Evolutionary conservation across 2,797 vertebrate species (phyloP), one percentile per base, ranked within the genome.

Genomic region (Phyllotis vaccarum): DNA sequence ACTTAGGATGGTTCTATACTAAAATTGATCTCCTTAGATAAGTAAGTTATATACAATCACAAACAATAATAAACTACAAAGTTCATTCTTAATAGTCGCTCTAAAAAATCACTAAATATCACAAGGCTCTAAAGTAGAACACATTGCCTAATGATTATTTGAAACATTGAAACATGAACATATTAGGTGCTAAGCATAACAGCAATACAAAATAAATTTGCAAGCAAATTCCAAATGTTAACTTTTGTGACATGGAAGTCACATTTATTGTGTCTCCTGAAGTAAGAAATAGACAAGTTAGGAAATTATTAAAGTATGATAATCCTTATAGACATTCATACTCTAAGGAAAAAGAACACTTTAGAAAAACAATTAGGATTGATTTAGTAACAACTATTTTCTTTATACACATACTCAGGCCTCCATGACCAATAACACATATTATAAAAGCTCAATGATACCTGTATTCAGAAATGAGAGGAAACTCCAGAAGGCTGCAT

Each of bases 61-160:
- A 86, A 40, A 88, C 22, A 92, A 22, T 80, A 40, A 58, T 24
- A n/a, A 58, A 81, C 11, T 54, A 83, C 94, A 31, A 43, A 66
- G n/a, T 76, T 90, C 16, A 58, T 3, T 91, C 17, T 80, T 29
- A 82, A 1, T 91, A 68, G 70, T 93, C 86, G 58, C 68, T 17
- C 37, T 94, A 92, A 85, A 92, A 85, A 90, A 86, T 21, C 4
- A 46, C 58, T 40, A 92, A 49, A 43, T 90, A 34, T 40, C 11
- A 82, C 74, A 43, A 78, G 72, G 54, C 54, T 93, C 78, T 90
- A 34, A 89, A 93, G 11, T 56, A 60, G 10, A 90, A 78, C 80
- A 14, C 2, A 89, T 88, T 94, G 58, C 3, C 64, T 72, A 37
- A 8, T 89, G 22, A 22, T 76, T 3, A 60, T 37, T 92, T 95